These are phyloP conservation scores for Rousettus leschenaultii DNA, from an alignment of 2,113 vertebrate species.

Conservation along the genomic window DNA sequence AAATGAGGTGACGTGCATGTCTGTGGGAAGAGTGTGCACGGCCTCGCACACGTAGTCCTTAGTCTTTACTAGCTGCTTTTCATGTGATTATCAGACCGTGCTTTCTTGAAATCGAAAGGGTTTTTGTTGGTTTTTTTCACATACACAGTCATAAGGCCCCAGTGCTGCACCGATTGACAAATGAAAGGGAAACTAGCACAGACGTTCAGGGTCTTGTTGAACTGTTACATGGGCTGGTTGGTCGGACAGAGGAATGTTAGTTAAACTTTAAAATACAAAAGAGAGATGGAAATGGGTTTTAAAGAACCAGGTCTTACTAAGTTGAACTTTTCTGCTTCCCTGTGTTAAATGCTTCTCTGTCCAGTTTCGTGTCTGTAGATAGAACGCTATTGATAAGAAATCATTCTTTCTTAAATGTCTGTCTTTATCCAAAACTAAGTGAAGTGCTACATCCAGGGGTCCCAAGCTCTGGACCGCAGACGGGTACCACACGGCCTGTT, in stretches of 20 bases:
- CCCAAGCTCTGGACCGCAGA: too few relatives aligned
- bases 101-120: too few relatives aligned
- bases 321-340: not conserved
- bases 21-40: too few relatives aligned
- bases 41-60: not conserved
- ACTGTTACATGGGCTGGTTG: not conserved
- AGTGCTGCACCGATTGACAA: not conserved
- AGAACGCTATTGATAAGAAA: not conserved
- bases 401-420: not conserved
- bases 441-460: not conserved
- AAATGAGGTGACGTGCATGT: accelerated
- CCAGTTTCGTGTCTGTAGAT: not conserved
- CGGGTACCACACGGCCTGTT: too few relatives aligned
- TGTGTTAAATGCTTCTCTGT: not conserved
- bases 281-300: not conserved
- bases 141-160: not conserved
- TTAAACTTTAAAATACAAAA: not conserved
- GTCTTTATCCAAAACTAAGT: not conserved
- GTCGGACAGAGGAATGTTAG: not conserved
- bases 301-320: not conserved
- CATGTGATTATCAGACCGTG: not conserved
- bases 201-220: not conserved
- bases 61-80: not conserved
- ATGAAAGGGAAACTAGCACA: not conserved
- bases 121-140: not conserved